These are phyloP conservation scores for Rhinoptilus africanus DNA, from an alignment of 2,113 vertebrate genomes.

Conservation along the genomic window DNA sequence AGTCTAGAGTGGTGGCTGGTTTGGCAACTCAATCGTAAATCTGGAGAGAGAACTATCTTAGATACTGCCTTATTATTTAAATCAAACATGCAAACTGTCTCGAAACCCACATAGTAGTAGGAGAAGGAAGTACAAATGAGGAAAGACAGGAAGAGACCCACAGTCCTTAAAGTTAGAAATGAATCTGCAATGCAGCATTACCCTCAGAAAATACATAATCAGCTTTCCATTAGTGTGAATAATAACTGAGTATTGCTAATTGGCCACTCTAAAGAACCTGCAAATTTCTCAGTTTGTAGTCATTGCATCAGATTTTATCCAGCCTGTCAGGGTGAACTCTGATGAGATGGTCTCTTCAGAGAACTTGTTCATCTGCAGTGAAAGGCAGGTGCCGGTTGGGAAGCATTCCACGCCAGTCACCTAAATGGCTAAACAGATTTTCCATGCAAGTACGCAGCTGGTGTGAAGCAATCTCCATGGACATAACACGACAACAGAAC, in stretches of 20 bases:
- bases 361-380: background rate
- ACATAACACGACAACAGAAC: background rate
- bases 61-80: background rate
- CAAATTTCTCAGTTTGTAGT: background rate
- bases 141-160: background rate
- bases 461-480: background rate
- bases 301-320: background rate
- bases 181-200: background rate
- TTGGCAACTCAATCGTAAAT: constrained; percentile 35
- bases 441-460: background rate
- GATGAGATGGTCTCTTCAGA: background rate
- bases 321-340: background rate
- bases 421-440: background rate
- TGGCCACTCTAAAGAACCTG: background rate
- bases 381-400: background rate
- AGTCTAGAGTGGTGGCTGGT: background rate
- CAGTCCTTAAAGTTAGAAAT: background rate
- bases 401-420: background rate
- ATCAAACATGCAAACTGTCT: background rate
- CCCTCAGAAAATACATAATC: background rate
- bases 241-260: background rate
- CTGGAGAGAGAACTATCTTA: background rate
- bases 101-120: background rate
- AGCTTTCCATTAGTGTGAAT: background rate
- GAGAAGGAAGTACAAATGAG: background rate